These are phyloP conservation scores for Phorcus lineatus DNA, from an alignment of 2,888 invertebrate species.

Conservation along the genomic window DNA sequence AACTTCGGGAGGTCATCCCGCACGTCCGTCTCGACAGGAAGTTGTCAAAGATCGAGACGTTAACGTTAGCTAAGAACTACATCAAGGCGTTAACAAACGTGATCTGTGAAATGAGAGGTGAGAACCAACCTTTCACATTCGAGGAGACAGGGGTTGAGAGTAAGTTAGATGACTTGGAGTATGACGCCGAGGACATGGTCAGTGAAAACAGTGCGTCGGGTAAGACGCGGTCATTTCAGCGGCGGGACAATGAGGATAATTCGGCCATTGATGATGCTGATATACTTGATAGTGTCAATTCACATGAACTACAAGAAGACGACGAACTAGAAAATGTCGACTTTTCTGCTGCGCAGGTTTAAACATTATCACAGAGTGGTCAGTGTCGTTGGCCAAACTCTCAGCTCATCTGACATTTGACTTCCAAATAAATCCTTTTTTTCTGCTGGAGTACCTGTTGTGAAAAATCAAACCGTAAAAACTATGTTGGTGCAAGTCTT, in stretches of 20 bases:
- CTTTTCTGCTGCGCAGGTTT: neutral
- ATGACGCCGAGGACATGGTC: constrained; percentile 33
- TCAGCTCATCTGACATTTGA: constrained; percentile 3
- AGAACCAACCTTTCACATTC: constrained; percentile 82
- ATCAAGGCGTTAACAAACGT: constrained; percentile 92
- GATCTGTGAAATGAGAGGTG: constrained; percentile 87
- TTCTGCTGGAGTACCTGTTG: constrained; percentile 1
- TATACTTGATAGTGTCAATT: neutral
- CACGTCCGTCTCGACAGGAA: constrained; percentile 90
- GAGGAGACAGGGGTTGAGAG: constrained; percentile 41
- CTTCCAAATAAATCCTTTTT: constrained; percentile 7
- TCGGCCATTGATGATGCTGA: neutral
- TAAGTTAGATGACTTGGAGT: constrained; percentile 44
- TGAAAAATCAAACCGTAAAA: neutral
- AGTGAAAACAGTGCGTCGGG: neutral
- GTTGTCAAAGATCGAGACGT: constrained; percentile 90
- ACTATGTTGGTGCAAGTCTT: neutral
- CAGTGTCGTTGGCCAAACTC: neutral
- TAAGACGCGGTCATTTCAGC: neutral
- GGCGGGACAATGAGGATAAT: neutral
- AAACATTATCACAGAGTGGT: neutral
- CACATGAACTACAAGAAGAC: constrained; percentile 11
- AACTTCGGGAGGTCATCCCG: constrained; percentile 88
- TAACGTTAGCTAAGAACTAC: constrained; percentile 91
- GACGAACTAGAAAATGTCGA: neutral